Evolutionary conservation across 2,797 vertebrate species (phyloP), one percentile per base, ranked within the genome.

Genomic region (Paratrypauchen microcephalus): DNA sequence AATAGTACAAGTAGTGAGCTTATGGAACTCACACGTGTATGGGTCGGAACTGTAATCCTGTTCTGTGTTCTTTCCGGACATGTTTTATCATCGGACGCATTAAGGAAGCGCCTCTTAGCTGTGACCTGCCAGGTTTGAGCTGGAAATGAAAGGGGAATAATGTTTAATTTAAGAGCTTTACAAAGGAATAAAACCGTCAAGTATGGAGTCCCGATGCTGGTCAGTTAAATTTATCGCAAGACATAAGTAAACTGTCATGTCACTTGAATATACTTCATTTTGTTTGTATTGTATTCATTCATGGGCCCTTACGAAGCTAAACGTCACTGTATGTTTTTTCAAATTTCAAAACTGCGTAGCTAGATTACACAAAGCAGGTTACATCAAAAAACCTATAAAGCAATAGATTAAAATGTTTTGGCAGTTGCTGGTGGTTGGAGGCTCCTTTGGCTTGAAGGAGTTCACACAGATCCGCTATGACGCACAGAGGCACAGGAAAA

Each of bases 381-480:
- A 56, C n/a, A 52, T n/a, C 8, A 45, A 16, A 45, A 26, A 45
- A 15, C 41, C 1, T 45, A 11, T 56, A 57, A 36, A 36, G 28
- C n/a, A 23, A 36, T 4, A 41, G 0, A 26, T 56, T 69, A 64
- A 21, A 3, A 2, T 69, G 0, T 90, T 72, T 19, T 68, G 93
- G 92, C 90, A 99, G 97, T 58, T 99, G 58, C 93, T 99, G 69
- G 66, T 99, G 65, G 73, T 97, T 52, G 97, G 96, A 74, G 97
- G 97, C 57, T 99, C 97, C 65, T 96, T 99, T 75, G 97, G 96
- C 66, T 92, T 99, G 68, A 91, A 93, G 68, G 97, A 99, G 72
- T 98, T 99, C 76, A 85, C 97, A 76, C 96, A 98, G 72, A 95
- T 99, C 72, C 94, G 97, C 41, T 99, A 99, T 0, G 97, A 99